A percentile compares a stretch with the other conserved stretches of the same genome.
Evolutionary conservation across 2,797 vertebrate genomes (phyloP).

Genomic region (Ctenochaetus hawaiiensis): DNA sequence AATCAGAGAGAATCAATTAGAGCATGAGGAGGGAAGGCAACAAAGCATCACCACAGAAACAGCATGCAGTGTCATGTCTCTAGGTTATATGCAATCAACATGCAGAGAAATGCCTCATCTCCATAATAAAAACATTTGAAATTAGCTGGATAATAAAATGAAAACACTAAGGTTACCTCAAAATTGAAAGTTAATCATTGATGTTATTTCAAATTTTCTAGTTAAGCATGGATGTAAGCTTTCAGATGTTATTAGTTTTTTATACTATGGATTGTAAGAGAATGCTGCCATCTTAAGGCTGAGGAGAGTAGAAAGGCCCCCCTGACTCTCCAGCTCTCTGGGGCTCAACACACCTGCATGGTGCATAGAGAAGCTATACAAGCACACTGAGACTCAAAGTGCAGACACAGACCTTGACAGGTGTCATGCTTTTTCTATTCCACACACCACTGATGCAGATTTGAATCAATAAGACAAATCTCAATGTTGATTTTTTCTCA

Average conservation of each 20-base stretch:
- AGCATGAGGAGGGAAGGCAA: neutral
- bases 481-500: neutral
- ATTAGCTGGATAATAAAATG: constrained; percentile 19
- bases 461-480: constrained; percentile 17
- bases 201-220: constrained; percentile 38
- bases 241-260: constrained; percentile 43
- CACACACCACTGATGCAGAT: constrained; percentile 13
- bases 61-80: neutral
- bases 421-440: neutral
- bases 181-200: constrained; percentile 10
- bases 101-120: constrained; percentile 30
- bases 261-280: constrained; percentile 34
- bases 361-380: constrained; percentile 46
- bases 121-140: neutral
- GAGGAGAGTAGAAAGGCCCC: constrained; percentile 43
- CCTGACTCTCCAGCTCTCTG: constrained; percentile 20
- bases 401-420: constrained; percentile 9
- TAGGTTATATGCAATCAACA: constrained; percentile 13
- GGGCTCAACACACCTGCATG: constrained; percentile 53
- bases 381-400: constrained; percentile 12
- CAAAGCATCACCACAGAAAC: constrained; percentile 6
- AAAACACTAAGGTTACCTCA: constrained; percentile 29
- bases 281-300: constrained; percentile 83
- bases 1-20: constrained; percentile 49
- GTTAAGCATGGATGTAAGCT: constrained; percentile 32